These are phyloP conservation scores for Tetramorium simillimum DNA, from an alignment of 1,140 invertebrate species.

Conservation along the genomic window DNA sequence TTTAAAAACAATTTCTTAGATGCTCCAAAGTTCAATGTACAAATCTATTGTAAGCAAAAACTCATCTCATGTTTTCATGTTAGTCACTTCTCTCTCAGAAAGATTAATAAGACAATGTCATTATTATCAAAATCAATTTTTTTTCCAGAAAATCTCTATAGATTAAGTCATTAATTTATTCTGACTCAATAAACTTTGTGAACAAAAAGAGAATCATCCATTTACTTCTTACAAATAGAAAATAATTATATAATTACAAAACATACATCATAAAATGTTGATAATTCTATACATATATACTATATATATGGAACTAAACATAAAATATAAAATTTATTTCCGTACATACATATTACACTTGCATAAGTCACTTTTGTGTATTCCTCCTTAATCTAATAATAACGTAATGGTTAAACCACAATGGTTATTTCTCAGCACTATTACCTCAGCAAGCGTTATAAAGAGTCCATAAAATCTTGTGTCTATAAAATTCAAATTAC, in stretches of 20 bases:
- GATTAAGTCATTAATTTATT: neutral
- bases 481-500: slow-evolving; percentile 30
- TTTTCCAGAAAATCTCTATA: neutral
- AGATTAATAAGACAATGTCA: neutral
- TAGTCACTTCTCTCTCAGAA: neutral
- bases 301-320: neutral
- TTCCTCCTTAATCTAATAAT: neutral
- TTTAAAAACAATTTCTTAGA: neutral
- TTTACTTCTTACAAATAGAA: neutral
- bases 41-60: neutral
- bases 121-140: neutral
- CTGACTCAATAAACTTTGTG: neutral
- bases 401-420: neutral
- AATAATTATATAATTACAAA: neutral
- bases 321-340: neutral
- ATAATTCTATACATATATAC: neutral
- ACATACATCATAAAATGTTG: neutral
- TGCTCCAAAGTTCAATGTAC: neutral
- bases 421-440: neutral
- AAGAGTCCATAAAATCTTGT: neutral
- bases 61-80: neutral
- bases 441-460: neutral
- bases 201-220: neutral
- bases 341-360: neutral
- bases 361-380: neutral